phyloP scores from a whole-genome alignment of 2,797 vertebrate species.

The Chaetophractus vellerosus region DNA sequence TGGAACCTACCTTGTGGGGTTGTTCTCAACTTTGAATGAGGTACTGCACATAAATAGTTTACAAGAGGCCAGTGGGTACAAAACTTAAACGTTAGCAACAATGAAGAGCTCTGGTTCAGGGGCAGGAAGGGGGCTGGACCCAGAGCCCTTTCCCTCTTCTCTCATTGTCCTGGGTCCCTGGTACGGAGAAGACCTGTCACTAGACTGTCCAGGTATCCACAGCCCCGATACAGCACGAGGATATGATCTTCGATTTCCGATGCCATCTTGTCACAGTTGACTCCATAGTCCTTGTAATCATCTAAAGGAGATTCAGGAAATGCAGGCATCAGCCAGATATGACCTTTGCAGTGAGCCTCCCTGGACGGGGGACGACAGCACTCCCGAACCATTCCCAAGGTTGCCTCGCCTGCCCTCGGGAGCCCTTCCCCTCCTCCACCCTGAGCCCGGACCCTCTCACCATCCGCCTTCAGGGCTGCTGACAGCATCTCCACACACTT shows the following conservation, averaged over 20 bases:
- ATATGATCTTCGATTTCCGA: conserved; percentile 99
- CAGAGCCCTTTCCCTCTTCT: background rate
- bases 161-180: background rate
- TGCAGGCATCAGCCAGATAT: background rate
- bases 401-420: background rate
- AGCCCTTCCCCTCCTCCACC: background rate
- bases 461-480: conserved; percentile 94
- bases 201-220: background rate
- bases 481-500: conserved; percentile 98
- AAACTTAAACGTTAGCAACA: background rate
- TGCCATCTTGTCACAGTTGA: conserved; percentile 96
- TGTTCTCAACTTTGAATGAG: background rate
- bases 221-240: conserved; percentile 87
- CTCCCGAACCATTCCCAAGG: background rate
- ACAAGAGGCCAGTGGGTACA: background rate
- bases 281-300: conserved; percentile 94
- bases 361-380: fast-evolving
- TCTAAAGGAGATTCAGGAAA: conserved; percentile 89
- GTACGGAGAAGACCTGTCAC: background rate
- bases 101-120: background rate
- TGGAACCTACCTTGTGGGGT: background rate
- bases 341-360: background rate
- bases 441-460: conserved; percentile 88
- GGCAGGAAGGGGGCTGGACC: background rate
- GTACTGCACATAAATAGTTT: background rate